Percentiles rank a stretch among this genome's conserved stretches.
phyloP scores from a whole-genome alignment of 2,888 invertebrate species.

The Drosophila cognata region DNA sequence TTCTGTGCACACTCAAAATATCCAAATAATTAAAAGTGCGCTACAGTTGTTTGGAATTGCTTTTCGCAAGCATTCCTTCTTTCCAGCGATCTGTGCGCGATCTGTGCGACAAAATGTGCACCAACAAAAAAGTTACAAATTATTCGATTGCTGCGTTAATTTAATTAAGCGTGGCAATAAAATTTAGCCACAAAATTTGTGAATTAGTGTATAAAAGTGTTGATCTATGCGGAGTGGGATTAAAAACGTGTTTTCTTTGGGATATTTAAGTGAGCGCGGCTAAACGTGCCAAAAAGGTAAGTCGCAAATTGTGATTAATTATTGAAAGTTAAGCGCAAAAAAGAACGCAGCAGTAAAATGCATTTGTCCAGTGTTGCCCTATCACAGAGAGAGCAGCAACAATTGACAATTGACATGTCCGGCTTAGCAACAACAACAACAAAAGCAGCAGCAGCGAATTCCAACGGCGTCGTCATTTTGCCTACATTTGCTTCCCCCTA shows the following conservation, averaged over 20 bases:
- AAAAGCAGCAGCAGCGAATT: constrained; percentile 41
- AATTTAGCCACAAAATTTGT: constrained; percentile 14
- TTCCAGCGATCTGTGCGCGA: constrained; percentile 36
- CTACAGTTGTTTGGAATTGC: constrained; percentile 17
- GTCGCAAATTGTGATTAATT: constrained; percentile 38
- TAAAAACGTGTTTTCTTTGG: constrained; percentile 45
- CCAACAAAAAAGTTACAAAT: constrained; percentile 48
- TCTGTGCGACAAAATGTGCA: constrained; percentile 53
- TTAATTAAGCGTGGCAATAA: constrained; percentile 63
- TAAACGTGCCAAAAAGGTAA: constrained; percentile 54
- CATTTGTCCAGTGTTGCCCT: constrained; percentile 31
- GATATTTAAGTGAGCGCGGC: constrained; percentile 40
- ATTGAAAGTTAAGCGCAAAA: constrained; percentile 43
- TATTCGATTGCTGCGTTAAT: constrained; percentile 59
- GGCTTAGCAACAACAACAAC: constrained; percentile 61
- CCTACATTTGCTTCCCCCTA: constrained; percentile 35
- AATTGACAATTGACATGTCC: constrained; percentile 75
- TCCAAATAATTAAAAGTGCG: constrained; percentile 18
- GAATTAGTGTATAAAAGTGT: constrained; percentile 17
- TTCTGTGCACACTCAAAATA: constrained; percentile 31
- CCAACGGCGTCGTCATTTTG: constrained; percentile 60
- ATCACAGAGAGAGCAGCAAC: constrained; percentile 39
- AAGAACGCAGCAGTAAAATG: constrained; percentile 24
- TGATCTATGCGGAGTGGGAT: constrained; percentile 33
- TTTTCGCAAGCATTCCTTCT: constrained; percentile 22